Evolutionary conservation across 2,888 invertebrate species (phyloP), one percentile per base, ranked within the genome.

Genomic region (Rhabditoides inermis): DNA sequence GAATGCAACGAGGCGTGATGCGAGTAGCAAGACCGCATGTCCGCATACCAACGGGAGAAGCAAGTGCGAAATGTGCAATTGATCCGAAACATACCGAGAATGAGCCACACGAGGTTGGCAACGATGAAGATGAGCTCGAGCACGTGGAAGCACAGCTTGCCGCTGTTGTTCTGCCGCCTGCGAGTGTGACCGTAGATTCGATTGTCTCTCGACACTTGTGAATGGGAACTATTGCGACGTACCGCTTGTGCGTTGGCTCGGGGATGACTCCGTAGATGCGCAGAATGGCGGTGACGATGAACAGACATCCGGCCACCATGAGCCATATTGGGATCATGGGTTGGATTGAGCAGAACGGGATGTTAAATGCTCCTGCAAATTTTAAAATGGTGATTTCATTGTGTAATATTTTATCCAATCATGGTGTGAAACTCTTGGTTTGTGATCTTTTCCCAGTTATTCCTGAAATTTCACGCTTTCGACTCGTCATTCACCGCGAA

Each of bases 261-360:
- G 69, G 68, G 35, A 72, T 62, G 20, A 58, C 37, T 6, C 60
- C 57, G 51, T 58, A 67, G 35, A 70, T 67, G 7, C 73, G 62
- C 30, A 71, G 54, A 1, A 55, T 52, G 5, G 69, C 63, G 22
- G 68, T 65, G 25, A 68, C 45, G 27, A 73, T 70, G 39, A 73
- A 59, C 22, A 72, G 47, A 12, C 62, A 26, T 2, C 72, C 71
- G 25, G 67, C 61, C 6, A 69, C 53, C 7, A 73, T 63, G 18
- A 73, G 49, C 60, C 69, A 73, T 15, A 73, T 46, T 4, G 73
- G 73, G 46, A 73, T 72, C 63, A 72, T 60, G n/a, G 73, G 73
- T 46, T 73, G 68, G 23, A 69, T 49, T 7, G 57, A 42, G 45
- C 73, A 73, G 50, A 68, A 68, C 26, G 70, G 70, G 25, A 63